Evolutionary conservation across 1,140 invertebrate genomes (phyloP), one percentile per base, ranked within the genome.

Genomic region (Triops cancriformis): DNA sequence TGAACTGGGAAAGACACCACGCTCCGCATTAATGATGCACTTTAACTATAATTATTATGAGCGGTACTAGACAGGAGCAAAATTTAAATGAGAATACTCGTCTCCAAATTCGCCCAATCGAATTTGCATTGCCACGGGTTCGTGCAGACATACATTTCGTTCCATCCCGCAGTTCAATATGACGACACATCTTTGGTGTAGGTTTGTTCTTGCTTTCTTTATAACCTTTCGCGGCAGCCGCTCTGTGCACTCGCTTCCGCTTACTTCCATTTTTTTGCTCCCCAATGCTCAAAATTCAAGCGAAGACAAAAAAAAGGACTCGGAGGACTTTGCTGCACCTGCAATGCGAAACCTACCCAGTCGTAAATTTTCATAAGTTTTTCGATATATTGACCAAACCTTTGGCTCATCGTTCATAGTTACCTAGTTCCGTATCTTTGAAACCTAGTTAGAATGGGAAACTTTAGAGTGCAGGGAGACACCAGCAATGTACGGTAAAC

Each of bases 351-450:
- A 18, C 51, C 51, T n/a, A 64, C 51, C 51, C 14, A 64, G 51
- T 64, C 51, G n/a, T 64, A 64, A 64, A 64, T 64, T 64, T 64
- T 23, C 51, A 64, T 64, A 23, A 64, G 51, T 64, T 64, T 64
- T 6, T 23, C 51, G 51, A 18, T 64, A 14, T 64, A 64, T 64
- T 64, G 51, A 64, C 51, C 51, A 64, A 64, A 18, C 43, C 23
- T 64, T 64, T 23, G 23, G 10, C 51, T 23, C 51, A 64, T 64
- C 6, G 51, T 23, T 64, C 51, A 64, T 64, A 64, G 51, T 64
- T 64, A 64, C 51, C 51, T 37, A 64, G 51, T 23, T 64, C 6
- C 51, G 18, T 1, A 9, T 64, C 51, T 10, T 23, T 64, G 9
- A 6, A 37, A 37, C 31, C 31, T 37, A 37, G 51, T 64, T 23